phyloP scores from a whole-genome alignment of 1,140 invertebrate genomes.

The Atta cephalotes region DNA sequence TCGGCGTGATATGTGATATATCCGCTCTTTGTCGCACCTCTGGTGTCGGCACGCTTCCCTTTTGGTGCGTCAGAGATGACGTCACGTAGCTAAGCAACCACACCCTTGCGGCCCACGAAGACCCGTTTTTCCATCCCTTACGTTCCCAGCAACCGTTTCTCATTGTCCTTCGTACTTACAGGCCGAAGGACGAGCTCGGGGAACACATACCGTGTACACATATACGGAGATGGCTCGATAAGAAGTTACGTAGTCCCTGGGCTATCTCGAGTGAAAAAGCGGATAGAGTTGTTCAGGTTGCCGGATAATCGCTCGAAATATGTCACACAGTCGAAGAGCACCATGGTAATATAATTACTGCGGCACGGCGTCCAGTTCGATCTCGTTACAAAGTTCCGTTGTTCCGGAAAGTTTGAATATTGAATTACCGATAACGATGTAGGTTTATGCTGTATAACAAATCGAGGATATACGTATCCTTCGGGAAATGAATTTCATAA shows the following conservation, averaged over 20 bases:
- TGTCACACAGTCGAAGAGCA: background rate
- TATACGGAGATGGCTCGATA: slow-evolving; percentile 30
- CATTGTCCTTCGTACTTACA: slow-evolving; percentile 50
- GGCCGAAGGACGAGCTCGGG: slow-evolving; percentile 35
- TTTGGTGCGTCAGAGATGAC: slow-evolving; percentile 76
- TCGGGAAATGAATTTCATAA: background rate
- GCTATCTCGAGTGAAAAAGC: slow-evolving; percentile 13
- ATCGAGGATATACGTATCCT: background rate
- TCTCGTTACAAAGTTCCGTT: slow-evolving; percentile 29
- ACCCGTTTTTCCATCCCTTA: slow-evolving; percentile 70
- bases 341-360: slow-evolving; percentile 22
- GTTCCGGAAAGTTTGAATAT: slow-evolving; percentile 18
- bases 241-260: slow-evolving; percentile 35
- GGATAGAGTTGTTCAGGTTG: background rate
- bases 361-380: slow-evolving; percentile 1
- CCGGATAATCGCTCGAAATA: slow-evolving; percentile 47
- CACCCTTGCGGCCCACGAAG: slow-evolving; percentile 74
- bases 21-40: slow-evolving; percentile 58
- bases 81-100: slow-evolving; percentile 79
- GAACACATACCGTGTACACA: background rate
- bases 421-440: background rate
- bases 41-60: slow-evolving; percentile 49
- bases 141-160: slow-evolving; percentile 33
- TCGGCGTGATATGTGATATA: slow-evolving; percentile 53
- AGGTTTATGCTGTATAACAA: background rate